These are phyloP conservation scores for Microchrysa polita DNA, from an alignment of 2,888 invertebrate species.

Conservation along the genomic window DNA sequence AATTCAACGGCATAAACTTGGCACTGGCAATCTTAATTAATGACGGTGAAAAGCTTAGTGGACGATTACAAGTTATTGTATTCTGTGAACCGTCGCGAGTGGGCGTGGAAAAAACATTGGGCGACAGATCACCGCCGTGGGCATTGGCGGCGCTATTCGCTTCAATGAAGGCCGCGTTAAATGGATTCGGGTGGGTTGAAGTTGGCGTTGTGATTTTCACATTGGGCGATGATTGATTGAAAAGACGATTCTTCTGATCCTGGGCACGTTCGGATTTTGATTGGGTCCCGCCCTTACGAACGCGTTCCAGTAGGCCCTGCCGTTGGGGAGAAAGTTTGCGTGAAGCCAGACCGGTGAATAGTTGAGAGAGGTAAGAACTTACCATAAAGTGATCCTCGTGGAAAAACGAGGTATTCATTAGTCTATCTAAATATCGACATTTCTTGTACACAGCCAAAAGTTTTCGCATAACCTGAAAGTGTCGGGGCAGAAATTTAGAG, in stretches of 20 bases:
- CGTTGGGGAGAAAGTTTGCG: slow-evolving; percentile 3
- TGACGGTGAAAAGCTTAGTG: slow-evolving; percentile 56
- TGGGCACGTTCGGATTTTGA: slow-evolving; percentile 75
- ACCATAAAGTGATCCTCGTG: slow-evolving; percentile 83
- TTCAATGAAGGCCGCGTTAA: background rate
- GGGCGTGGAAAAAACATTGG: slow-evolving; percentile 43
- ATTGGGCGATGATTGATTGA: slow-evolving; percentile 53
- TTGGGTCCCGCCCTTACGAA: slow-evolving; percentile 75
- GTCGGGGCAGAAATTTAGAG: slow-evolving; percentile 9
- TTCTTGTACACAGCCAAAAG: slow-evolving; percentile 84
- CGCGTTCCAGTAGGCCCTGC: slow-evolving; percentile 77
- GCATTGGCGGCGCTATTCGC: background rate
- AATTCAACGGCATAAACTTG: slow-evolving; percentile 46
- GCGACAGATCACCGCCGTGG: slow-evolving; percentile 4
- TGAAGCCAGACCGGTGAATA: background rate
- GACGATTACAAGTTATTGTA: slow-evolving; percentile 51
- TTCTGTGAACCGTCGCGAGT: slow-evolving; percentile 54
- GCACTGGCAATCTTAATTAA: slow-evolving; percentile 53
- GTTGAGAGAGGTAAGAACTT: slow-evolving; percentile 53
- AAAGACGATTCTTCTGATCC: slow-evolving; percentile 71
- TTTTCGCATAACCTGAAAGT: slow-evolving; percentile 75
- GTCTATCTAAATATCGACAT: slow-evolving; percentile 84
- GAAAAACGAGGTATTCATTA: slow-evolving; percentile 87
- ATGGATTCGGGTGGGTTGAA: slow-evolving; percentile 12
- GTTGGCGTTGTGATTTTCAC: slow-evolving; percentile 34